phyloP scores from a whole-genome alignment of 2,888 invertebrate species.

The Aporophyla lueneburgensis region DNA sequence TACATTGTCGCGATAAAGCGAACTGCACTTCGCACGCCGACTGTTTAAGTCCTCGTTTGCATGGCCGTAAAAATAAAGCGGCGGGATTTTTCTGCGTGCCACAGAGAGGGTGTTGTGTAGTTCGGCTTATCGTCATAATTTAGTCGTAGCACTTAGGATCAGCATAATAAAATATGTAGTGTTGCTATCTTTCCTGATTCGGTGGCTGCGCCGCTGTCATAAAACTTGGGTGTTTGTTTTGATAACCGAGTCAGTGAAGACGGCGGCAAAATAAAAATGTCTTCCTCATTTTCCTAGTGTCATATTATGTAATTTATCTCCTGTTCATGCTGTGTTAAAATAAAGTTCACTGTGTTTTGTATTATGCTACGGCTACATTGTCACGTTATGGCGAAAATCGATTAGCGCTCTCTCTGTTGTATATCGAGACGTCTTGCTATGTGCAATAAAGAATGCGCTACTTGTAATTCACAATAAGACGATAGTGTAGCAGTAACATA shows the following conservation, averaged over 20 bases:
- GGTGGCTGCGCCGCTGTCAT: background rate
- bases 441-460: too few relatives aligned
- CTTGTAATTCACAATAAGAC: too few relatives aligned
- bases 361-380: too few relatives aligned
- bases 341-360: conserved; percentile 7
- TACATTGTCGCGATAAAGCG: background rate
- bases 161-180: conserved; percentile 31
- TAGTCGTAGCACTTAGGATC: conserved; percentile 15
- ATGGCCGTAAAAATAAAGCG: too few relatives aligned
- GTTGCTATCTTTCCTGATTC: conserved; percentile 10
- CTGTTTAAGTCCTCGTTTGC: too few relatives aligned
- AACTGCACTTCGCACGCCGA: background rate
- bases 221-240: background rate
- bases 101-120: too few relatives aligned
- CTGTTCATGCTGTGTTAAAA: background rate
- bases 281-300: conserved; percentile 32
- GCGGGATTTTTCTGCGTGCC: too few relatives aligned
- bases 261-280: background rate
- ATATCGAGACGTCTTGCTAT: too few relatives aligned
- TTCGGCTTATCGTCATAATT: background rate
- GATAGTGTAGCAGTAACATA: too few relatives aligned
- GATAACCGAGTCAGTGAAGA: background rate
- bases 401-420: too few relatives aligned
- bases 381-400: too few relatives aligned
- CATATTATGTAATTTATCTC: conserved; percentile 17